Evolutionary conservation across 2,888 invertebrate genomes (phyloP).

Genomic region (Eupithecia pulchellata): DNA sequence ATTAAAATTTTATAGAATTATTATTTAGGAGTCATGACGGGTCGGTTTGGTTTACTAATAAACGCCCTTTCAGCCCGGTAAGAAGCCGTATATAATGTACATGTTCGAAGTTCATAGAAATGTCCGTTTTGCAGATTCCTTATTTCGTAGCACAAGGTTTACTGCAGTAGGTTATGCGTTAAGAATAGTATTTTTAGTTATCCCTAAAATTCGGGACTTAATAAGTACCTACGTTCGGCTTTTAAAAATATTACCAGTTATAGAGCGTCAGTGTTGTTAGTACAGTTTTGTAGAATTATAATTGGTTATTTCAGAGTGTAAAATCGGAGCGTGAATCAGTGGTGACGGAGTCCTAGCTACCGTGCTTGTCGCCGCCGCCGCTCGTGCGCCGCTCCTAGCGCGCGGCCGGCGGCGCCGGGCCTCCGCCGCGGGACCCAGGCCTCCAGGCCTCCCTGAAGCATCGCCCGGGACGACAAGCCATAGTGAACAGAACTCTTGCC

Average conservation of each 20-base stretch:
- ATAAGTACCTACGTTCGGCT: not conserved
- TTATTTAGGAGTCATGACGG: no score
- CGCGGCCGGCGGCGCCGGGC: slow-evolving; percentile 2
- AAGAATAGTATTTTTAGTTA: no score
- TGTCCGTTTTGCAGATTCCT: no score
- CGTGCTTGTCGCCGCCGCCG: slow-evolving; percentile 52
- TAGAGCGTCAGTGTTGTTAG: not conserved
- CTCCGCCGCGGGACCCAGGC: not conserved
- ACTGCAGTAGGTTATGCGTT: no score
- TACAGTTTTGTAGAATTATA: not conserved
- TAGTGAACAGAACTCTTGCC: not conserved
- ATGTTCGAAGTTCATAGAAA: no score
- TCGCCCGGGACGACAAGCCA: not conserved
- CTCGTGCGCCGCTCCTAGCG: slow-evolving; percentile 46
- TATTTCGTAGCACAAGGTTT: no score
- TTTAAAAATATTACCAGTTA: not conserved
- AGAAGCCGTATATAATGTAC: no score
- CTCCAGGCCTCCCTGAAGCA: not conserved
- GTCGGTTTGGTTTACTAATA: no score
- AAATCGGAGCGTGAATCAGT: slow-evolving; percentile 89
- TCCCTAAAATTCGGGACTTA: no score
- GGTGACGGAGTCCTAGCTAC: slow-evolving; percentile 81
- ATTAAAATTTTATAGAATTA: no score
- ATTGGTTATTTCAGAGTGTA: slow-evolving; percentile 83
- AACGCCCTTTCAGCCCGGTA: no score